Base-by-base conservation (phyloP, 2,888 invertebrate genomes). In the Ophion ellenae region DNA sequence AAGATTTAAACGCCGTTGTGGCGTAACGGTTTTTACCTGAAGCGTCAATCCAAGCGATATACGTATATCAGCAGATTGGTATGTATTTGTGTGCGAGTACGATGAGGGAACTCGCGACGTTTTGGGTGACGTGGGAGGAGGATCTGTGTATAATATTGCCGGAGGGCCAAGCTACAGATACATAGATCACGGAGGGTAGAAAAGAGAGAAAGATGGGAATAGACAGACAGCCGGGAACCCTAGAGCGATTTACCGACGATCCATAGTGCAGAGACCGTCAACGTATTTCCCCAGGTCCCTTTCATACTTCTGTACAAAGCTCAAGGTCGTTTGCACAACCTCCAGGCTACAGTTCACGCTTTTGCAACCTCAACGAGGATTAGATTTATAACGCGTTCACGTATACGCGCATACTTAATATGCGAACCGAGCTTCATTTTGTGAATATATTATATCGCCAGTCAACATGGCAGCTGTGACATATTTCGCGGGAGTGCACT, bases 161-260 rank as follows among this genome's bases (percentile, higher is more conserved):
- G 53, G 66, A 69, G 28, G 24, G 59, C 59, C 11, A 28, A 28
- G 47, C 1, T 47, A 75, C 14, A n/a, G 45, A 9, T 75, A n/a
- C 36, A 17, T 28, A n/a, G 61, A 28, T 17, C 24, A 3, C 40
- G 57, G 47, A 10, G 36, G 45, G 61, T 36, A 82, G 70, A 75
- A 17, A 77, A 75, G 73, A 61, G 73, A 61, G 69, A 63, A 53
- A 66, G 66, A 76, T 71, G 80, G 61, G 40, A 79, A 63, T 53
- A 73, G 61, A 76, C 69, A 77, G 64, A 64, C 81, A 67, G 73
- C 64, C 63, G 59, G 85, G 87, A 67, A 76, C 73, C 47, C 79
- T 36, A 61, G 81, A 81, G 86, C 86, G 86, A 88, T 86, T 88
- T 88, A 87, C 84, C 67, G 61, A 74, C 71, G 76, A 80, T 83